Percentiles rank a stretch among this genome's conserved stretches.
phyloP scores from a whole-genome alignment of 2,797 vertebrate genomes.

The Arvicola amphibius region DNA sequence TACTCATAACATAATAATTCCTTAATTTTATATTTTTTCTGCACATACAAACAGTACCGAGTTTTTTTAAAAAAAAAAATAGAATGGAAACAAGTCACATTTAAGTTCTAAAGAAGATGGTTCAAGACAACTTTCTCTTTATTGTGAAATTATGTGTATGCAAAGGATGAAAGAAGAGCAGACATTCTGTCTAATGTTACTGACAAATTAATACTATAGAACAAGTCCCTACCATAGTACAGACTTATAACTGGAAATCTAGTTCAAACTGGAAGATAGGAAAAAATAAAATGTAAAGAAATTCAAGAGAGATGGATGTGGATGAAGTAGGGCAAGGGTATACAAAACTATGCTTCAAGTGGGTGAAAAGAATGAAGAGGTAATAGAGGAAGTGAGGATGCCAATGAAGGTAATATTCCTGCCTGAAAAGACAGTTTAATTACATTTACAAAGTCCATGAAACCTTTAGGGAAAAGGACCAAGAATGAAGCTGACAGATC shows the following conservation, averaged over 20 bases:
- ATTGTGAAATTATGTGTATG: not conserved
- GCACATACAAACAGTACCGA: not conserved
- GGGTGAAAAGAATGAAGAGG: not conserved
- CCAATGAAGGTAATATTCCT: not conserved
- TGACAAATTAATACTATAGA: not conserved
- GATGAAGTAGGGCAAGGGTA: not conserved
- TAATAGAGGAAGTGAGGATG: not conserved
- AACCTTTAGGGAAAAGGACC: not conserved
- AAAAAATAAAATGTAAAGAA: not conserved
- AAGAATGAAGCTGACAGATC: not conserved
- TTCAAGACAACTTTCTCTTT: not conserved
- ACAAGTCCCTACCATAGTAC: no score
- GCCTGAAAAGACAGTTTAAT: not conserved
- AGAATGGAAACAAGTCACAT: not conserved
- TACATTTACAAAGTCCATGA: not conserved
- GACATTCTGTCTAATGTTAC: accelerated
- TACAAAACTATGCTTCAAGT: not conserved
- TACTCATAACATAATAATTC: not conserved
- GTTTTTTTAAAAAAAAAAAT: not conserved
- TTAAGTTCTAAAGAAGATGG: not conserved
- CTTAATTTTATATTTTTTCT: not conserved
- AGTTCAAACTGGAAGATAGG: not conserved
- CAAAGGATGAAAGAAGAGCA: accelerated
- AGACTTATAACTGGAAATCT: not conserved
- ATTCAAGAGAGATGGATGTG: not conserved